Evolutionary conservation across 92 coral and sea anemone species (phyloP), one percentile per base, ranked within the genome.

Genomic region (Paramuricea clavata): DNA sequence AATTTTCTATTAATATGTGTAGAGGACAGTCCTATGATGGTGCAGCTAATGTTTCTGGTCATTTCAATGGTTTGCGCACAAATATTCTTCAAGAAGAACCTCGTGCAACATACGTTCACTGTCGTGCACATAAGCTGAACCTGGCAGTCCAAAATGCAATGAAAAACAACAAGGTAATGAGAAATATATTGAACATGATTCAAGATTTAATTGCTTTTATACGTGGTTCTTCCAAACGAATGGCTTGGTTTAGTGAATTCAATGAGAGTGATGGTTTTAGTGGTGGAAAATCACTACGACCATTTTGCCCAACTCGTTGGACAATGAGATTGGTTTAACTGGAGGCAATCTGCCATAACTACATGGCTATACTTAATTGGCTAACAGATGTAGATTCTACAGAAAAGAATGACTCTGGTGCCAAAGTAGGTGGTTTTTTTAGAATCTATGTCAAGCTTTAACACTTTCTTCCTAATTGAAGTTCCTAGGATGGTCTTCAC

Each of bases 71-170:
- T 74, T 32, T 74, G 60, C 80, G 32, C 33, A 74, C 81, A 52
- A 76, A 49, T 33, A 47, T 76, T 76, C 81, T 76, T 52, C 36
- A 76, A 49, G 65, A 52, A 19, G 81, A 76, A 49, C 7, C 34
- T 76, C 81, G 81, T 76, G 81, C 81, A 76, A 76, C 81, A 49
- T 72, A 72, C 30, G 81, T 76, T 49, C 81, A 76, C 67, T 76
- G 81, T 76, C 81, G 81, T 76, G 67, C 81, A 76, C 62, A 49
- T 50, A 76, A 26, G 31, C 81, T 76, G 12, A 76, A 76, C 42
- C 65, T 76, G 33, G 81, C 65, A 76, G 81, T 76, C 65, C 81
- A 76, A 76, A 67, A 49, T 47, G 81, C 81, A 52, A 76, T 52
- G 56, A 39, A 47, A 76, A 76, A 76, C 42, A 47, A 76, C 81